Evolutionary conservation across 2,113 vertebrate species (phyloP).

Genomic region (Eulemur rufifrons): DNA sequence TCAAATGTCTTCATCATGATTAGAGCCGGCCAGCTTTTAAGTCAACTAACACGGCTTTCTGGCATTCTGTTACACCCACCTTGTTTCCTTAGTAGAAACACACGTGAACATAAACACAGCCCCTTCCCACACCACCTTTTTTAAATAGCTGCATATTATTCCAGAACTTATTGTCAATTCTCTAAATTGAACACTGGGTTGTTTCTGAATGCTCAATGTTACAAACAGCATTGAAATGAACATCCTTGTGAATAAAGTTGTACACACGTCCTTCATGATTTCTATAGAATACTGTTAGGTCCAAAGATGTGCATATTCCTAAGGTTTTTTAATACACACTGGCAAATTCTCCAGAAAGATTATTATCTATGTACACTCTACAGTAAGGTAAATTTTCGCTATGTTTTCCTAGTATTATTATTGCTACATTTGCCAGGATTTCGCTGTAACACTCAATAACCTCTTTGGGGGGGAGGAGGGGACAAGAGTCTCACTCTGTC

Average conservation of each 20-base stretch:
- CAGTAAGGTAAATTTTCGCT: neutral
- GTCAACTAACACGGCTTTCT: neutral
- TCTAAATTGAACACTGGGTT: neutral
- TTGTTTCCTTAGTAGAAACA: neutral
- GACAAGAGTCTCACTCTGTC: too few species aligned
- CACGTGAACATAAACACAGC: neutral
- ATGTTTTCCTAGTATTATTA: neutral
- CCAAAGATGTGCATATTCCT: neutral
- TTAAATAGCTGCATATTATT: neutral
- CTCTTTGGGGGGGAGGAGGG: too few species aligned
- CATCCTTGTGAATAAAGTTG: neutral
- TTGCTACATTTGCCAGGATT: neutral
- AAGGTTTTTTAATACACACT: neutral
- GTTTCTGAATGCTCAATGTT: neutral
- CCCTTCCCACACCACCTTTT: neutral
- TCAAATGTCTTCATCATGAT: neutral
- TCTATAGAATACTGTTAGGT: neutral
- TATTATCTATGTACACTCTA: neutral
- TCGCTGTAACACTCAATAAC: neutral
- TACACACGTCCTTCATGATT: neutral
- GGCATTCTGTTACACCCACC: neutral
- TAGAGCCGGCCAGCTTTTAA: neutral
- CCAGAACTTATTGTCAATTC: neutral
- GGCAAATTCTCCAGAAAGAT: neutral
- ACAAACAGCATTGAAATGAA: neutral